Base-by-base conservation (phyloP, 2,888 invertebrate genomes). In the Limnephilus auricula region DNA sequence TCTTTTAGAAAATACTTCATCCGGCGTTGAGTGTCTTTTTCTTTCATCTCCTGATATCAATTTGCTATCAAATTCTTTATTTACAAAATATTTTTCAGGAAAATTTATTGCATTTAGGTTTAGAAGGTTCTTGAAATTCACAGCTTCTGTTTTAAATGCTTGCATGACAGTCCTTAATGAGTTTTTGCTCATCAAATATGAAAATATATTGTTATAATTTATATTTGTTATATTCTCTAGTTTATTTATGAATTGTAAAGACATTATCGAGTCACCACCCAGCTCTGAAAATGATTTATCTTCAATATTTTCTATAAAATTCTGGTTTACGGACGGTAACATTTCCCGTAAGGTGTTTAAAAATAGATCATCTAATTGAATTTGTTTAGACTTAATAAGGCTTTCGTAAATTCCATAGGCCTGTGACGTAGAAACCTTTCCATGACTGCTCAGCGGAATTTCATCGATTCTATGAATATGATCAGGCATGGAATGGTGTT, bases 211-310 rank as follows among this genome's bases (percentile, higher is more conserved):
- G 40, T 96, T 96, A 83, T 95, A 95, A 90, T 96, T 95, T 80
- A 94, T 93, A 13, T 95, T 95, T 65, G 94, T 94, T 34, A 93
- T 93, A 40, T 95, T 93, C 88, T 97, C 96, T 88, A 97, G 94
- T 93, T 96, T 96, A 93, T 96, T 96, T 79, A 96, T 95, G 90
- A 98, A 95, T 93, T 97, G 96, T 15, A 98, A 95, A 30, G 97
- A 97, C 50, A 95, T 94, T 92, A 98, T 95, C 0, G 98, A 98
- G 93, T 97, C 97, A 4, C 98, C 98, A 45, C 98, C 98, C 89
- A 96, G 94, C 79, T 96, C 95, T 91, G 96, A 94, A 94, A 97
- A 97, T 91, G 96, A 96, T 93, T 94, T 95, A 90, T 94, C 85
- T 85, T 86, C 88, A 15, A 89, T 40, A 65, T 91, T 82, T 78